Evolutionary conservation across 2,797 vertebrate genomes (phyloP), one percentile per base, ranked within the genome.

Genomic region (Hydrolagus colliei): DNA sequence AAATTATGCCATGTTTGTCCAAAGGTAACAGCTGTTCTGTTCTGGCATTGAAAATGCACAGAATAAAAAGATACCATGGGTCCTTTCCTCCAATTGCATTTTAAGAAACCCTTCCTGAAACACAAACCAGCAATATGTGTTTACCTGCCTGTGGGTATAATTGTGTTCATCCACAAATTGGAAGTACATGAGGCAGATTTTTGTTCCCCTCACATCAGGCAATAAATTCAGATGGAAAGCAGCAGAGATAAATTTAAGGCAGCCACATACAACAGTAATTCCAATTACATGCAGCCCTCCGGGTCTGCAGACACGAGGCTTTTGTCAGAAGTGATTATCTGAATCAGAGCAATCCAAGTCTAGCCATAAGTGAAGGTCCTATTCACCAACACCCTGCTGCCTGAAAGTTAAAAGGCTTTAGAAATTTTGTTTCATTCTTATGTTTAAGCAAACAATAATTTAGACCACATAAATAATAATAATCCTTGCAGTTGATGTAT

Each of bases 41-140:
- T n/a, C 65, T 86, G 67, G 87, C 82, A 73, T 63, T 87, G 86
- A 86, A 89, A 88, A 87, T 77, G 12, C 85, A 86, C 78, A 86
- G 82, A 87, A 86, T 87, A 86, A 87, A 82, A 65, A 75, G 59
- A 88, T 78, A 86, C 73, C 62, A 86, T 59, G 72, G 85, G 63
- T 9, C 65, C 32, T 77, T 52, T 77, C 86, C 73, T 86, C 86
- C 86, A 87, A 86, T 63, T 35, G 65, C 86, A 86, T 87, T 84
- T 86, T 87, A 82, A 87, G 87, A 72, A 52, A 80, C 13, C 41
- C 22, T 20, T 63, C 72, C 76, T 86, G 86, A 86, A 65, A 11
- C 27, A 80, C 61, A 73, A 73, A 79, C 27, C 52, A 22, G 32
- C 74, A 59, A 65, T 71, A 79, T 35, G 77, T 27, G 59, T 62